These are phyloP conservation scores for Ooceraea biroi DNA, from an alignment of 1,140 invertebrate species.

Conservation along the genomic window DNA sequence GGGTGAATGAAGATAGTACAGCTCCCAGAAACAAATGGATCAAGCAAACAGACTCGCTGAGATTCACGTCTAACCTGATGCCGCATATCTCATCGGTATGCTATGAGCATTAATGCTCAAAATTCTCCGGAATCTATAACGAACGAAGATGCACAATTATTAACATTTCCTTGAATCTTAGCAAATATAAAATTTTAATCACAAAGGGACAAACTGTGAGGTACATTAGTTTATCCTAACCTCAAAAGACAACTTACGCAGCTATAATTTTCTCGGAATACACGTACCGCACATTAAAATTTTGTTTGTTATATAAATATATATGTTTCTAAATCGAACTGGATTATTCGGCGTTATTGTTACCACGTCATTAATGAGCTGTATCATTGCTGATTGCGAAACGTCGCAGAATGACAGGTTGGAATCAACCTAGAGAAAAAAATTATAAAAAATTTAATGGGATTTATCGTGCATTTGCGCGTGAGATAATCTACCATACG, in stretches of 20 bases:
- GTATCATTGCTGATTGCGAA: no score
- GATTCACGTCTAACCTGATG: conserved; percentile 70
- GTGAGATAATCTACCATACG: not conserved
- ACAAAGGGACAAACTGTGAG: not conserved
- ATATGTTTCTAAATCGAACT: no score
- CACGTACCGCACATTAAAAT: not conserved
- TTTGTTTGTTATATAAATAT: not conserved
- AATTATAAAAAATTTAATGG: not conserved
- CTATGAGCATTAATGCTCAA: conserved; percentile 80
- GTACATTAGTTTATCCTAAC: conserved; percentile 39
- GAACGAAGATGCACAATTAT: not conserved
- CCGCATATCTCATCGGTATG: conserved; percentile 81
- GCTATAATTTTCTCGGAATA: not conserved
- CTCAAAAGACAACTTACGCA: not conserved
- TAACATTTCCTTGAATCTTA: not conserved
- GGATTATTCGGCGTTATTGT: no score
- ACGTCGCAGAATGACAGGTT: not conserved
- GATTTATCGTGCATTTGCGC: not conserved
- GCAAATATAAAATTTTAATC: not conserved
- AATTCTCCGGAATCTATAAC: conserved; percentile 37
- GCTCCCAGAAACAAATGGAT: conserved; percentile 59
- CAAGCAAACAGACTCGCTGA: conserved; percentile 38
- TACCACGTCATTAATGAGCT: no score
- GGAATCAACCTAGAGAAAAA: no score
- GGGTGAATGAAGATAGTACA: conserved; percentile 41